Conservation (phyloP, 1,140 invertebrate genomes). For the Nephotettix cincticeps region DNA sequence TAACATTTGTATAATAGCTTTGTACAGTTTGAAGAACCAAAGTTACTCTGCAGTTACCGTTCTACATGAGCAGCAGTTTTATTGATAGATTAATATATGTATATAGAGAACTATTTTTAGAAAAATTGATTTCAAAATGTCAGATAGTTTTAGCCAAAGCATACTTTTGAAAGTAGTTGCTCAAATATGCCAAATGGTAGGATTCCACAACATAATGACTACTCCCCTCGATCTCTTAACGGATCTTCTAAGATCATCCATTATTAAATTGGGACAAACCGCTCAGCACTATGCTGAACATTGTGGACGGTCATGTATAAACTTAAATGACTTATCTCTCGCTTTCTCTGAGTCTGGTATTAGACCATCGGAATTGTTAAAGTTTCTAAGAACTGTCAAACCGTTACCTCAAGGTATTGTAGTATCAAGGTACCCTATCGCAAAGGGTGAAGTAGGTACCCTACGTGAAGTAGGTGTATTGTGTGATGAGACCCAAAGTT, state of each 20-base stretch:
- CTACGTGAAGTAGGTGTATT: not conserved
- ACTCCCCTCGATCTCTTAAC: not conserved
- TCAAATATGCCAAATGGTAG: slow-evolving; percentile 6
- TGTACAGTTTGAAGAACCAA: not conserved
- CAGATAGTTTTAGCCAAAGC: not conserved
- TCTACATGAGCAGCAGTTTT: not conserved
- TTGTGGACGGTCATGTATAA: not conserved
- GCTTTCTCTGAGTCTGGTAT: not conserved
- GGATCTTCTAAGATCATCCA: not conserved
- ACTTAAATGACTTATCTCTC: not conserved
- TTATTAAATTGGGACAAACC: not conserved
- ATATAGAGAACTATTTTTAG: not conserved
- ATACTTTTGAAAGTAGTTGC: not conserved
- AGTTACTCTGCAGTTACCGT: not conserved
- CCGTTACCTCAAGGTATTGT: not conserved
- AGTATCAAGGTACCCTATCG: not conserved
- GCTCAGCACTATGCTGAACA: not conserved
- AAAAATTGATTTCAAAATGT: not conserved
- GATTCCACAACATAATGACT: not conserved
- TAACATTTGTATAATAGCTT: not conserved
- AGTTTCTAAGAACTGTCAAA: not conserved
- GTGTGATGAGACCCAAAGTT: not conserved
- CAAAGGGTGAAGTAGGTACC: no score
- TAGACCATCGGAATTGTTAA: not conserved
- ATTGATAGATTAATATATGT: not conserved